phyloP scores from a whole-genome alignment of 2,113 vertebrate genomes.

The Lagopus leucura region DNA sequence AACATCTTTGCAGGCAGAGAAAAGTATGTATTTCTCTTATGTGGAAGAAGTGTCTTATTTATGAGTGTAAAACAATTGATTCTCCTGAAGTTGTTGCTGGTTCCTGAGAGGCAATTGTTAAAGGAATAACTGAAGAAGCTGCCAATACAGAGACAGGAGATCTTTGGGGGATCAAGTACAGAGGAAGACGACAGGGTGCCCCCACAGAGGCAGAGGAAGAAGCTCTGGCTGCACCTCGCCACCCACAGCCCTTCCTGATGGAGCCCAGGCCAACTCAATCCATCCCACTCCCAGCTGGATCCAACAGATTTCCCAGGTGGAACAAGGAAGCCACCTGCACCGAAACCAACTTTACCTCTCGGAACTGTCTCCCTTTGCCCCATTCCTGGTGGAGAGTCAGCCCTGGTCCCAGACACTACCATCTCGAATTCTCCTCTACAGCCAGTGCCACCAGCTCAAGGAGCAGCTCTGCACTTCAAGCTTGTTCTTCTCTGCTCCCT shows the following conservation, averaged over 20 bases:
- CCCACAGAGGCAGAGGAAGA: not conserved
- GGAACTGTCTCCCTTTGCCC: not conserved
- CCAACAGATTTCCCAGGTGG: not conserved
- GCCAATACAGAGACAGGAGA: not conserved
- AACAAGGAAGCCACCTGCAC: not conserved
- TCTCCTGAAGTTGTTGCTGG: not conserved
- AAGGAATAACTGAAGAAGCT: not conserved
- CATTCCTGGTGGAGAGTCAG: not conserved
- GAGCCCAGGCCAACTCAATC: not conserved
- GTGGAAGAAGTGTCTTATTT: not conserved
- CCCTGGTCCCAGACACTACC: not conserved
- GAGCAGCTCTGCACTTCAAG: not conserved
- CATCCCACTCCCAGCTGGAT: not conserved
- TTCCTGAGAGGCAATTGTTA: not conserved
- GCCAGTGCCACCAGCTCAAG: not conserved
- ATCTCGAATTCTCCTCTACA: not conserved
- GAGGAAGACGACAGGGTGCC: not conserved
- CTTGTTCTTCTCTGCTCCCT: not conserved
- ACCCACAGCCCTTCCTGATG: not conserved
- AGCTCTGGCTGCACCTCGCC: not conserved
- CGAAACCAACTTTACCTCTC: not conserved
- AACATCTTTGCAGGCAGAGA: not conserved
- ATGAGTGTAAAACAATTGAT: not conserved
- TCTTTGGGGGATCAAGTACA: not conserved
- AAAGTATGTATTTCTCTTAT: not conserved